Evolutionary conservation across 2,113 vertebrate genomes (phyloP).

Genomic region (Naja naja): DNA sequence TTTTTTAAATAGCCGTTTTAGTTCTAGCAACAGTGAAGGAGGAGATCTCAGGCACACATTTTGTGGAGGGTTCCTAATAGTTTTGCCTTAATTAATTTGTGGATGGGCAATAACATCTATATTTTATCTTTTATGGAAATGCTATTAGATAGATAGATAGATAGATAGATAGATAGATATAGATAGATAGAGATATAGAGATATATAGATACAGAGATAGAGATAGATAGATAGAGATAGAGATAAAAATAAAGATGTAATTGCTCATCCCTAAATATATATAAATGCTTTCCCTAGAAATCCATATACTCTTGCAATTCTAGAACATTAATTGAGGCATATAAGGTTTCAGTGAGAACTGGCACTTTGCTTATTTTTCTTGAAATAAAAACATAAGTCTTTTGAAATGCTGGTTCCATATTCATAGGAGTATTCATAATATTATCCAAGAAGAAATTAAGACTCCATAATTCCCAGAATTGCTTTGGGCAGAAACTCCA

Average conservation of each 20-base stretch:
- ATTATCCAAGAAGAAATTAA: not conserved
- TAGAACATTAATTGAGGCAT: not conserved
- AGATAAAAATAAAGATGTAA: too few relatives aligned
- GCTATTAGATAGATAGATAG: not conserved
- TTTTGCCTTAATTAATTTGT: slow-evolving; percentile 11
- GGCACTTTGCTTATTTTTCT: not conserved
- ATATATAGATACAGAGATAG: too few relatives aligned
- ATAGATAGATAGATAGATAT: too few relatives aligned
- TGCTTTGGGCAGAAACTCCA: not conserved
- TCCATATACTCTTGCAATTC: not conserved
- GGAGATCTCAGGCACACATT: slow-evolving; percentile 23
- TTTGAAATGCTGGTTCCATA: not conserved
- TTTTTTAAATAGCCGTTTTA: slow-evolving; percentile 54
- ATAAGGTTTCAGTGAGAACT: not conserved
- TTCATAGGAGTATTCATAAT: not conserved
- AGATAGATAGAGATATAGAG: too few relatives aligned
- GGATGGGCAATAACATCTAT: accelerated
- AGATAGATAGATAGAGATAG: too few relatives aligned
- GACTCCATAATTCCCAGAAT: not conserved
- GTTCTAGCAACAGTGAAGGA: not conserved
- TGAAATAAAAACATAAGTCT: not conserved
- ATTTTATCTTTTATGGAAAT: not conserved
- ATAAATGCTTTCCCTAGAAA: not conserved
- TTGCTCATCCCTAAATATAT: too few relatives aligned
- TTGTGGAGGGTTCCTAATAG: not conserved